These are phyloP conservation scores for Larimichthys crocea DNA, from an alignment of 2,113 vertebrate genomes.

Conservation along the genomic window DNA sequence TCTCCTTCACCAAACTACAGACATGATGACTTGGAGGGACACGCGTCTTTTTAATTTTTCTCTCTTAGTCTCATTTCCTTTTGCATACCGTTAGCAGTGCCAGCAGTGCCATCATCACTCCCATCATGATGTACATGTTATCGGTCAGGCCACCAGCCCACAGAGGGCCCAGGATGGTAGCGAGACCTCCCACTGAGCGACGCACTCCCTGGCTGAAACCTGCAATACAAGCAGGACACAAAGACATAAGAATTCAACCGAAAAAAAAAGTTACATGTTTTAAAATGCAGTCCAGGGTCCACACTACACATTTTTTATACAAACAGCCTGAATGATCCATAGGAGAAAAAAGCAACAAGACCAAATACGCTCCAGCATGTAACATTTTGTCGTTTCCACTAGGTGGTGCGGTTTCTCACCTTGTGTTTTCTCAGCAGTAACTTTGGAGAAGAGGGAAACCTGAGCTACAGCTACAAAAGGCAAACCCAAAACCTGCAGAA, in stretches of 20 bases:
- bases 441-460: slow-evolving; percentile 89
- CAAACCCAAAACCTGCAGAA: slow-evolving; percentile 87
- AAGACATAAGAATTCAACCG: not conserved
- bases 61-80: not conserved
- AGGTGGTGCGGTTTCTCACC: slow-evolving; percentile 75
- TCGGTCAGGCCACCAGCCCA: slow-evolving; percentile 87
- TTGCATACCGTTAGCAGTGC: slow-evolving; percentile 82
- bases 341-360: not conserved
- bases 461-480: slow-evolving; percentile 88
- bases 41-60: not conserved
- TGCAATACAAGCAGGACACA: slow-evolving; percentile 51
- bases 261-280: not conserved
- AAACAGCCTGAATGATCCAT: not conserved
- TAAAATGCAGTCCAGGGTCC: not conserved
- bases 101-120: slow-evolving; percentile 87
- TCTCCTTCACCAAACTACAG: not conserved
- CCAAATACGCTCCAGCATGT: not conserved
- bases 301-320: rapidly evolving
- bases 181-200: slow-evolving; percentile 87
- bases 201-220: slow-evolving; percentile 89
- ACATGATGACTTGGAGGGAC: not conserved
- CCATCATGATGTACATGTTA: slow-evolving; percentile 88
- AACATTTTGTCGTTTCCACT: slow-evolving; percentile 1
- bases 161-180: slow-evolving; percentile 88
- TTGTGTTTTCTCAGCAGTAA: slow-evolving; percentile 87